A percentile compares a stretch with the other conserved stretches of the same genome.
Evolutionary conservation across 2,113 vertebrate genomes (phyloP).

Genomic region (Pyxicephalus adspersus): DNA sequence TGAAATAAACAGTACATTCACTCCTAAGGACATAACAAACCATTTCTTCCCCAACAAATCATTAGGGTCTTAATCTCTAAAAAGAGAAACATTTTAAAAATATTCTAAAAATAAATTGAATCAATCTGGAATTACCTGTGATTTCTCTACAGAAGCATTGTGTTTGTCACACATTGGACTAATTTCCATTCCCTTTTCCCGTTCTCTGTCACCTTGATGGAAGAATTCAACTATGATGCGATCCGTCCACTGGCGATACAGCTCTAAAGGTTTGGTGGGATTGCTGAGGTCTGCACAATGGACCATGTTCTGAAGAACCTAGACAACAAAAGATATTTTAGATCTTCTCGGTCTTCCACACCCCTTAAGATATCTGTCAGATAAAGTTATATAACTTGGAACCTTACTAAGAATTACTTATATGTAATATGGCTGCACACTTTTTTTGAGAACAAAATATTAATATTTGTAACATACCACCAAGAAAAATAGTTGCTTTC

Average conservation of each 20-base stretch:
- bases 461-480: no score
- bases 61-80: no score
- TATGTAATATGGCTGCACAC: no score
- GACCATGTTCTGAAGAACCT: conserved; percentile 93
- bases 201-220: conserved; percentile 84
- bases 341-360: background rate
- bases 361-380: no score
- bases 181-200: conserved; percentile 89
- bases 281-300: conserved; percentile 93
- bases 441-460: no score
- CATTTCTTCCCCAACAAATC: no score
- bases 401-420: no score
- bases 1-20: no score
- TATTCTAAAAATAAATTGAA: background rate
- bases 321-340: background rate
- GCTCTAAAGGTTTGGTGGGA: conserved; percentile 87
- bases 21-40: no score
- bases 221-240: conserved; percentile 93
- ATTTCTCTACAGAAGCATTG: conserved; percentile 89
- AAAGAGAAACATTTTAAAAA: no score
- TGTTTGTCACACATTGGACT: conserved; percentile 95
- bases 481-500: no score
- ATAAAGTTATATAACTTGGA: background rate
- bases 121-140: conserved; percentile 75
- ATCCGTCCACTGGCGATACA: conserved; percentile 90